These are phyloP conservation scores for Rhinichthys klamathensis DNA, from an alignment of 2,113 vertebrate species.

Conservation along the genomic window DNA sequence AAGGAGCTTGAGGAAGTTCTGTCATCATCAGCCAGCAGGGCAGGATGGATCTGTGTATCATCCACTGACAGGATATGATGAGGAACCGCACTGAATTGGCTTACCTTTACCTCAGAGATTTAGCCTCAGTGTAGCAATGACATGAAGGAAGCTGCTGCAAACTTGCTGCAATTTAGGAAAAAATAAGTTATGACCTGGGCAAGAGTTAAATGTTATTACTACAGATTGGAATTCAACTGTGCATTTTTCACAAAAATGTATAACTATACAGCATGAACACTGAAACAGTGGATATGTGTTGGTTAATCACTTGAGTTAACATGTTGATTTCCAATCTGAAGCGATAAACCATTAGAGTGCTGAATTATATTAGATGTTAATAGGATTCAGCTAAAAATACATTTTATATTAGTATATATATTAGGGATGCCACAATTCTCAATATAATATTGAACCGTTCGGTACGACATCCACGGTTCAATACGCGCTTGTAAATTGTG, in stretches of 20 bases:
- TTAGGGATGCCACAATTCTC: no score
- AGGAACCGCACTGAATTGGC: conserved; percentile 31
- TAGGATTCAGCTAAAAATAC: background rate
- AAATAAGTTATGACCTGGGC: background rate
- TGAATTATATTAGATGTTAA: background rate
- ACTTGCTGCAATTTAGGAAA: background rate
- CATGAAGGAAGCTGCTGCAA: background rate
- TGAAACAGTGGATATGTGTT: background rate
- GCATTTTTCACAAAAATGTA: background rate
- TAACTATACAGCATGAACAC: background rate
- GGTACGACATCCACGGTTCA: no score
- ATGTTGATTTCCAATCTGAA: background rate
- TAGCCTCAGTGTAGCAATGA: background rate
- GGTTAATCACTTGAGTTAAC: background rate
- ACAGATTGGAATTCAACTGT: background rate
- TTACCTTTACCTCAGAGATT: conserved; percentile 21
- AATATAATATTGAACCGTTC: no score
- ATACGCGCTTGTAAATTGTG: no score
- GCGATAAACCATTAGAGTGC: background rate
- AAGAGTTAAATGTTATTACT: background rate
- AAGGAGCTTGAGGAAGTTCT: conserved; percentile 41
- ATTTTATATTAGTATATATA: no score
- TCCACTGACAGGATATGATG: conserved; percentile 51
- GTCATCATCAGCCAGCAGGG: conserved; percentile 21
- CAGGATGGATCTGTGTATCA: conserved; percentile 46